Base-by-base conservation (phyloP, 2,797 vertebrate genomes). In the Sorex maritimensis region DNA sequence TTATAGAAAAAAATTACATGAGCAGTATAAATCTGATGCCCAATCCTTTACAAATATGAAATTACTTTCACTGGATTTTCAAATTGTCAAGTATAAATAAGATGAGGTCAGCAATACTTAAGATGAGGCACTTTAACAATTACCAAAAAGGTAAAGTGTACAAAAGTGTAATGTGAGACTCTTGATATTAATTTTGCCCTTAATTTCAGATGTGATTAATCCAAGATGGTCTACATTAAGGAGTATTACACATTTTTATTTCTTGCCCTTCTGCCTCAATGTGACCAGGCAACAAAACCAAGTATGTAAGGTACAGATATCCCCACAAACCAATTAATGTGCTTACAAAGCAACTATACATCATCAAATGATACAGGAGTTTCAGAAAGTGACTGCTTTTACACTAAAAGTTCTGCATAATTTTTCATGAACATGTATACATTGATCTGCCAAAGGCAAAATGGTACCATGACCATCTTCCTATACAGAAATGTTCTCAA, bases 61-160 rank as follows among this genome's bases (percentile, higher is more conserved):
- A 96, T 63, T 67, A 75, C 90, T 28, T 95, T 79, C 88, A 78
- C 84, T n/a, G 73, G 58, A 71, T 91, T 95, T 96, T 95, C 92
- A 95, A 95, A 96, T 4, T 93, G 38, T 81, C 81, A 12, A 79
- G 81, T 97, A 96, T 90, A 95, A 96, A 97, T 49, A 96, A 63
- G 34, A 96, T 86, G 95, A 97, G 95, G 94, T 93, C 95, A 97
- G 89, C 83, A 86, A 90, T 91, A 97, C 87, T 94, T 82, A 84
- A 92, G 75, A 95, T 94, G 96, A 97, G 97, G 97, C 96, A 97
- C 96, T 97, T 97, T 28, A 96, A 96, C 86, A 96, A 93, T 86
- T 94, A 96, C 93, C 90, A 49, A 61, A 93, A 94, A 95, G 91
- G 80, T 88, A 91, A 90, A 87, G 86, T 67, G 41, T 95, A 96